Base-by-base conservation (phyloP, 2,113 vertebrate genomes). In the Pavo muticus region DNA sequence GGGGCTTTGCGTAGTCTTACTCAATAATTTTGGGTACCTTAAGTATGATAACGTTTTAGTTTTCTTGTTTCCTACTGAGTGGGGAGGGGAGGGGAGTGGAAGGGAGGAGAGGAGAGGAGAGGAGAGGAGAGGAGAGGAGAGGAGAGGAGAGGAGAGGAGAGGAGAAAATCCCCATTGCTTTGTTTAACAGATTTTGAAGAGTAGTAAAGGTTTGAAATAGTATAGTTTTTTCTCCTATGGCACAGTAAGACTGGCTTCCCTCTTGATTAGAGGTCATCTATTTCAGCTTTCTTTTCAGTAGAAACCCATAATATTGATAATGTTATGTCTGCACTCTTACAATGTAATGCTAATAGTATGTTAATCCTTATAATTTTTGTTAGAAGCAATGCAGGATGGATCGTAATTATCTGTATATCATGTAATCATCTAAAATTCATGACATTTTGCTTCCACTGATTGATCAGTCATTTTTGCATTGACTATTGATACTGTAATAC, bases 1-100 rank as follows among this genome's bases (percentile, higher is more conserved):
- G 40, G 27, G 48, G 19, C 19, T 40, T 54, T 29, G 48, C 8
- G 18, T 91, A 25, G 35, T 69, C 48, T 92, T 4, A 1, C 44
- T 82, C 32, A 69, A 90, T 35, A 88, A 88, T 93, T 96, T 90
- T 83, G 72, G 64, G 80, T 86, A 70, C 64, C n/a, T 92, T 27
- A 44, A 65, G 84, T n/a, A 56, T 70, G 45, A 73, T 88, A 57
- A 73, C 11, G 20, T 73, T 90, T 91, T 32, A 39, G 30, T 69
- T 74, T 90, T 90, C 72, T 67, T 88, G 40, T 44, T 93, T 20
- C 48, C 44, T 10, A 35, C 56, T 70, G 86, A 61, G 50, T 73
- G 88, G 44, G n/a, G 44, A 44, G 16, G 44, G 44, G 44, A 44
- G 44, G 3, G 44, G 44, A 44, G 6, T 4, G 42, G 42, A 15